A percentile compares a stretch with the other conserved stretches of the same genome.
Conservation (phyloP, 2,888 invertebrate species). For the Torymus auratus region DNA sequence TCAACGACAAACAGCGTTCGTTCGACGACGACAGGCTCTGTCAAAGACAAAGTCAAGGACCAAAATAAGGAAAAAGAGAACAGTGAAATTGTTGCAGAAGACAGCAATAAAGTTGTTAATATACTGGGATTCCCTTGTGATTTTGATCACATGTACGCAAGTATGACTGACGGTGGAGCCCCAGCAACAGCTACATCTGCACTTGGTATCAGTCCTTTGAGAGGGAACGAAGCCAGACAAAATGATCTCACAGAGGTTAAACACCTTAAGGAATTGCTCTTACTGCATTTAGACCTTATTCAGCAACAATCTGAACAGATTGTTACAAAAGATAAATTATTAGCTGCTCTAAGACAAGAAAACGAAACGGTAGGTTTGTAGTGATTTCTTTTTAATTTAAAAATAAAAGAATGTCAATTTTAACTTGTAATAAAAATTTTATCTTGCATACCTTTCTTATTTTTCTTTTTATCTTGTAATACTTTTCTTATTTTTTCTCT, state of each 20-base stretch:
- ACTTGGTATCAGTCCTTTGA: slow-evolving; percentile 72
- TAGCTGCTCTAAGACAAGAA: slow-evolving; percentile 85
- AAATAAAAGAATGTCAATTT: too few relatives aligned
- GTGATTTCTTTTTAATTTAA: background rate
- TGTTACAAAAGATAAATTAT: slow-evolving; percentile 86
- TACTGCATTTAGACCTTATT: slow-evolving; percentile 91
- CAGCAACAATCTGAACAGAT: slow-evolving; percentile 93
- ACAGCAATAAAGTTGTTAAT: slow-evolving; percentile 69
- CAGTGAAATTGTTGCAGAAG: slow-evolving; percentile 59
- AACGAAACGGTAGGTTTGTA: slow-evolving; percentile 83
- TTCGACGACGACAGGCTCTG: slow-evolving; percentile 62
- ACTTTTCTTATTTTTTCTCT: background rate
- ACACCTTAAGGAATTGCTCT: slow-evolving; percentile 86
- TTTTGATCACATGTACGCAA: slow-evolving; percentile 87
- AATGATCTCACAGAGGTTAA: slow-evolving; percentile 80
- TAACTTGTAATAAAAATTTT: too few relatives aligned
- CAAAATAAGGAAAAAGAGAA: slow-evolving; percentile 52
- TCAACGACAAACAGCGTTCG: slow-evolving; percentile 67
- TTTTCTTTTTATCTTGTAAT: background rate
- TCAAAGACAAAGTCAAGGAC: slow-evolving; percentile 56
- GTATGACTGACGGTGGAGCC: slow-evolving; percentile 77
- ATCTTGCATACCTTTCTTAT: background rate
- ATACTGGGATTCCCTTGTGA: slow-evolving; percentile 80
- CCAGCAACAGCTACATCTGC: slow-evolving; percentile 69
- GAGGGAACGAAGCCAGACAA: slow-evolving; percentile 72